Evolutionary conservation across 2,113 vertebrate genomes (phyloP).

Genomic region (Istiophorus platypterus): DNA sequence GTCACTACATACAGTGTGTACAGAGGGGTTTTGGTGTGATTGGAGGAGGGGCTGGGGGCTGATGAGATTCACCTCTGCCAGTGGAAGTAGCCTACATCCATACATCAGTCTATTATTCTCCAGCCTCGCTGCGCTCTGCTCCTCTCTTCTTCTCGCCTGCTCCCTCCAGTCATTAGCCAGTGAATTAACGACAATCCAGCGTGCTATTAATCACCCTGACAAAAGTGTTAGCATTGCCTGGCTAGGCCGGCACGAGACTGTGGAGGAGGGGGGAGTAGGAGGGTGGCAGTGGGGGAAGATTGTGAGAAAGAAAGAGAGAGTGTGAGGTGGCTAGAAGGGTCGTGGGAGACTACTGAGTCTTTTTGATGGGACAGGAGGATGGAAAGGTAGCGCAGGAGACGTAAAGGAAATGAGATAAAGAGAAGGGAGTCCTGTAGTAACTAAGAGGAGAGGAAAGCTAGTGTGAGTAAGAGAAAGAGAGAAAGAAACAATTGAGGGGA

Average conservation of each 20-base stretch:
- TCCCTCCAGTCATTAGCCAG: constrained; percentile 97
- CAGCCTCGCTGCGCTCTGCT: constrained; percentile 80
- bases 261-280: constrained; percentile 31
- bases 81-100: constrained; percentile 90
- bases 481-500: not conserved
- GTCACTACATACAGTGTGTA: constrained; percentile 1
- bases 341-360: constrained; percentile 20
- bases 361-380: not conserved
- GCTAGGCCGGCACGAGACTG: constrained; percentile 82
- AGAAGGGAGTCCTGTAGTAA: not conserved
- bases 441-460: not conserved
- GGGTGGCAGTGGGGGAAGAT: constrained; percentile 3
- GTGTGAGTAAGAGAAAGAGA: not conserved
- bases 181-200: constrained; percentile 98
- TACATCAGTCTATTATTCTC: constrained; percentile 98
- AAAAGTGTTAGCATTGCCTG: constrained; percentile 92
- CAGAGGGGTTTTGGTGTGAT: not conserved
- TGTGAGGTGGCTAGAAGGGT: constrained; percentile 19
- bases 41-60: constrained; percentile 20
- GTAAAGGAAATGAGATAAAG: constrained; percentile 23
- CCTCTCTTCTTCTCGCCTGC: constrained; percentile 81
- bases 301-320: constrained; percentile 24
- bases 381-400: constrained; percentile 20
- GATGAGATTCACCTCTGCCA: constrained; percentile 99
- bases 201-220: constrained; percentile 99